Percentiles rank a stretch among this genome's conserved stretches.
Conservation (phyloP, 2,888 invertebrate species). For the Dichetophora obliterata region DNA sequence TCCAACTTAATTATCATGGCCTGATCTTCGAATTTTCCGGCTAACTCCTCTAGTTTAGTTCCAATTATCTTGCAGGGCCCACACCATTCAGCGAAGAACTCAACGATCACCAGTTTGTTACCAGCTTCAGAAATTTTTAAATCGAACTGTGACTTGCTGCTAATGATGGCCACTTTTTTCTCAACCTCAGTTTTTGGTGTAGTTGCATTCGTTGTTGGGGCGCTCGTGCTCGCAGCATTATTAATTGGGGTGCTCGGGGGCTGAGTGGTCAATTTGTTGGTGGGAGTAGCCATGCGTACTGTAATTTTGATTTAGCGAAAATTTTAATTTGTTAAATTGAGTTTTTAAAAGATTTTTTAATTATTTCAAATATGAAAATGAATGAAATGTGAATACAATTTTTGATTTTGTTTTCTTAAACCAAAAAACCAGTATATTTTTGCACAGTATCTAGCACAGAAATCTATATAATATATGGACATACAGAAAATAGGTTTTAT, state of each 20-base stretch:
- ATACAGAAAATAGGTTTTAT: no score
- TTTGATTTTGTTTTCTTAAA: no score
- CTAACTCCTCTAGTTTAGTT: conserved; percentile 43
- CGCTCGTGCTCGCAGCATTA: background rate
- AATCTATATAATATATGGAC: no score
- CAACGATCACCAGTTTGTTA: conserved; percentile 84
- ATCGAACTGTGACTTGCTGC: conserved; percentile 74
- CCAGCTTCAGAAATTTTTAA: conserved; percentile 79
- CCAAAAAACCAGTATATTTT: no score
- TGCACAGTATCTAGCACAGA: no score
- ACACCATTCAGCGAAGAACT: conserved; percentile 78
- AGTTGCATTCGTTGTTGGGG: background rate
- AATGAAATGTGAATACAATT: background rate
- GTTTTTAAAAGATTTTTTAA: background rate
- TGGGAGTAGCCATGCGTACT: background rate
- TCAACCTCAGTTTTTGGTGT: background rate
- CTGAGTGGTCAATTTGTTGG: background rate
- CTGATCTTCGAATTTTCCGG: conserved; percentile 42
- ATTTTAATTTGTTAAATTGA: background rate
- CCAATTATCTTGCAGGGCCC: conserved; percentile 51
- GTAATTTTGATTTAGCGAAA: background rate
- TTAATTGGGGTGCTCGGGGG: background rate
- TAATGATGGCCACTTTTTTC: conserved; percentile 63
- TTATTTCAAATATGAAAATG: background rate
- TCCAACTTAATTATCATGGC: conserved; percentile 49